A percentile compares a stretch with the other conserved stretches of the same genome.
Evolutionary conservation across 2,888 invertebrate genomes (phyloP).

Genomic region (Xylota sylvarum): DNA sequence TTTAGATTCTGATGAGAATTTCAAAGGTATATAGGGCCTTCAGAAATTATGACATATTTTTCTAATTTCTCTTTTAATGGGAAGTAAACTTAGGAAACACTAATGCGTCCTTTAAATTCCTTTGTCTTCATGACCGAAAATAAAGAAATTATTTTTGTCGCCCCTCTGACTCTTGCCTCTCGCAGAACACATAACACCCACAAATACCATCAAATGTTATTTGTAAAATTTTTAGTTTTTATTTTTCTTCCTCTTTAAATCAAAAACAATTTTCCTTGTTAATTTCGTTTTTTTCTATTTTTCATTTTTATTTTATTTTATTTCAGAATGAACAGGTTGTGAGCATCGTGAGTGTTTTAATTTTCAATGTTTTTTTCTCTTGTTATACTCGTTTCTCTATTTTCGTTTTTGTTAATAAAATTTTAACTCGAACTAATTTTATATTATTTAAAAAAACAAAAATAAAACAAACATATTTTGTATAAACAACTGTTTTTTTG

Average conservation of each 20-base stretch:
- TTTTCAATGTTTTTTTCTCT: conserved; percentile 57
- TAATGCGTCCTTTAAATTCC: too few relatives aligned
- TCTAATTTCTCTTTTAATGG: too few relatives aligned
- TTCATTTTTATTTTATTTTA: conserved; percentile 81
- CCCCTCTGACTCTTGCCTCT: neutral
- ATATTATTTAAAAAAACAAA: neutral
- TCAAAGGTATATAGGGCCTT: too few relatives aligned
- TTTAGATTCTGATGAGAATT: too few relatives aligned
- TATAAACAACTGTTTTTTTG: conserved; percentile 28
- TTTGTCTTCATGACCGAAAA: neutral
- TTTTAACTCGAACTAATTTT: neutral
- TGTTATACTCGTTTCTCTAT: conserved; percentile 29
- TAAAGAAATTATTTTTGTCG: neutral
- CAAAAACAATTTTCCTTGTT: conserved; percentile 15
- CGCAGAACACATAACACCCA: neutral
- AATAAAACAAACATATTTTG: conserved; percentile 1
- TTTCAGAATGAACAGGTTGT: conserved; percentile 85
- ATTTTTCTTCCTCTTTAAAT: conserved; percentile 1
- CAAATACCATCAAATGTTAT: neutral
- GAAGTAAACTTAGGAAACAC: too few relatives aligned
- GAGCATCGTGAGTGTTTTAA: conserved; percentile 84
- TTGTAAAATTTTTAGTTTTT: conserved; percentile 1
- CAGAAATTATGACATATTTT: too few relatives aligned
- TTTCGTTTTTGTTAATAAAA: conserved; percentile 22
- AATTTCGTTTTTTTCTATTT: conserved; percentile 78